Evolutionary conservation across 2,113 vertebrate species (phyloP), one percentile per base, ranked within the genome.

Genomic region (Carassius auratus): DNA sequence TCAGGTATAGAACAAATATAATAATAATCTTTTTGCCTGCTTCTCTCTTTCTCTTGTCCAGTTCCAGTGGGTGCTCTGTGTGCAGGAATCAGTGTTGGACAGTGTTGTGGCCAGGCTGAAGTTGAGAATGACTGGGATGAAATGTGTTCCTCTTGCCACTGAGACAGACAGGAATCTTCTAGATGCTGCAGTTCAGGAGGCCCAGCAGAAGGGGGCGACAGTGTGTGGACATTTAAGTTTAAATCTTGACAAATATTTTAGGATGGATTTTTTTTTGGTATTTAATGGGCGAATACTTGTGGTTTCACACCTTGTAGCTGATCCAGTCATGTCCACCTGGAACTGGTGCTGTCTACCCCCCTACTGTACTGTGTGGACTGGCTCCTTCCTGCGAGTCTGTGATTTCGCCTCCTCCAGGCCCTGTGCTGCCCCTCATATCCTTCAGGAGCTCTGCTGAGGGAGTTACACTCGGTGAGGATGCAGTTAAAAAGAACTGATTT

Each of bases 361-460:
- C 96, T 4, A 96, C 96, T 0, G 93, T 98, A 89, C 89, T 98
- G 38, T 96, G 92, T 12, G 92, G 94, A 0, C 90, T 95, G 0
- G 93, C 94, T 85, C 95, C 96, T 0, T 94, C 96, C 50, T 96
- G 95, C 42, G 92, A 94, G 0, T 94, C 92, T 15, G 91, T 95
- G 88, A 91, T 94, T 73, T 88, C 68, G 38, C 93, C 94, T 12
- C 38, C 92, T 3, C 91, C 93, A 5, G 95, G 94, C 36, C 95
- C 95, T 0, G 87, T 95, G 52, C 90, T 96, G 75, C 93, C 94
- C n/a, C 90, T 95, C 76, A 81, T 96, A 84, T 89, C 95, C 4
- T 97, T 97, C 92, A 95, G 96, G 73, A 96, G 94, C 13, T 89
- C 94, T 78, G 89, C 93, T 10, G 97, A 98, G 80, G 96, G 94